Base-by-base conservation (phyloP, 2,888 invertebrate genomes). In the Stenolophus ochropezus region DNA sequence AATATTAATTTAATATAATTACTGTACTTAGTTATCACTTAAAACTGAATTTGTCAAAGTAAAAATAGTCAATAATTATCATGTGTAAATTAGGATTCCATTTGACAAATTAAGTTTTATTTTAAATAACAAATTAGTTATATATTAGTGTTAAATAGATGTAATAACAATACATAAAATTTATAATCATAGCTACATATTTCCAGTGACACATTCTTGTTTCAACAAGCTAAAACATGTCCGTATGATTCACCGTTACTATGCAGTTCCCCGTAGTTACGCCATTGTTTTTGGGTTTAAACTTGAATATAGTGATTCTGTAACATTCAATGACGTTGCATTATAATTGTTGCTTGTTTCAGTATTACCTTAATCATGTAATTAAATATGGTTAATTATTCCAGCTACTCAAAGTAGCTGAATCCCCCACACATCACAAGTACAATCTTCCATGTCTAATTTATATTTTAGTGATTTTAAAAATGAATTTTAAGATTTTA, bases 371-470 rank as follows among this genome's bases (percentile, higher is more conserved):
- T 71, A 79, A 79, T 69, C 65, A 79, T 79, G 71, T 71, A 71
- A 79, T 69, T 71, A 69, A 42, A 65, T 71, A 71, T 79, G 49
- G 33, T 79, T 79, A 76, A 56, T 56, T 76, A 79, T 27, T 0
- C 42, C 47, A 79, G 33, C 71, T 69, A 49, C 49, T 71, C 33
- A 23, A 51, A 71, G 69, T 69, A 49, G 71, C 33, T 47, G 20
- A 71, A 20, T 51, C 79, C 79, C n/a, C 71, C 53, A 79, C 71
- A 79, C 79, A 79, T 79, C 79, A 79, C 79, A 65, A 79, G 79
- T 79, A 79, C 79, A 79, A 79, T 79, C 79, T 79, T 79, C 79
- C 79, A 79, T 79, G 71, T 79, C 71, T 79, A 61, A 79, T 79
- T 79, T 79, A 79, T 79, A 71, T 71, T 79, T 79, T 79, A 79